These are phyloP conservation scores for Lasioglossum baleicum DNA, from an alignment of 1,140 invertebrate genomes.

Conservation along the genomic window DNA sequence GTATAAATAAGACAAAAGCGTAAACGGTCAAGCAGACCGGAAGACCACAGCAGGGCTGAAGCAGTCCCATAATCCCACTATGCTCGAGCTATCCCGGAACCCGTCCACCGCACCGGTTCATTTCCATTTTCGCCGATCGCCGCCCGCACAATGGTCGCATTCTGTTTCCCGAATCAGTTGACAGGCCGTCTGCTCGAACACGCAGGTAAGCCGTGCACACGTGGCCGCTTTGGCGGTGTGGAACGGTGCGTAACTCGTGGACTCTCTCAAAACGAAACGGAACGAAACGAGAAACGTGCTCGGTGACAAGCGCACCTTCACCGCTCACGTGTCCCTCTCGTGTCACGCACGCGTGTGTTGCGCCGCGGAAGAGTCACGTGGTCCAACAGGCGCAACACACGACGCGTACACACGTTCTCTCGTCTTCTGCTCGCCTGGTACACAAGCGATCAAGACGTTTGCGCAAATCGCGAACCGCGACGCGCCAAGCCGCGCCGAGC, in stretches of 20 bases:
- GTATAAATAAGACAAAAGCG: too few relatives aligned
- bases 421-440: conserved; percentile 62
- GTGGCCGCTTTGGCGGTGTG: conserved; percentile 14
- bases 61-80: too few relatives aligned
- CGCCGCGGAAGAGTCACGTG: conserved; percentile 25
- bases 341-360: conserved; percentile 35
- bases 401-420: neutral
- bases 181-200: neutral
- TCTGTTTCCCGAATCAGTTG: conserved; percentile 26
- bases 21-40: too few relatives aligned
- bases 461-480: conserved; percentile 65
- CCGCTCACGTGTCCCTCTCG: conserved; percentile 22
- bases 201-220: conserved; percentile 3
- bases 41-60: too few relatives aligned
- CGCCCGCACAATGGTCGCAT: neutral
- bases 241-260: neutral
- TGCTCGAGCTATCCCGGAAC: too few relatives aligned
- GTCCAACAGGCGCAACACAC: conserved; percentile 3
- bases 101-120: too few relatives aligned
- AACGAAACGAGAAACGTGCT: too few relatives aligned
- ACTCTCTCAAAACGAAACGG: neutral
- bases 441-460: conserved; percentile 66
- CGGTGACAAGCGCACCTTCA: conserved; percentile 8
- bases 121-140: neutral
- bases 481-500: conserved; percentile 1